Conservation (phyloP, 2,113 vertebrate genomes). For the Prietella phreatophila region DNA sequence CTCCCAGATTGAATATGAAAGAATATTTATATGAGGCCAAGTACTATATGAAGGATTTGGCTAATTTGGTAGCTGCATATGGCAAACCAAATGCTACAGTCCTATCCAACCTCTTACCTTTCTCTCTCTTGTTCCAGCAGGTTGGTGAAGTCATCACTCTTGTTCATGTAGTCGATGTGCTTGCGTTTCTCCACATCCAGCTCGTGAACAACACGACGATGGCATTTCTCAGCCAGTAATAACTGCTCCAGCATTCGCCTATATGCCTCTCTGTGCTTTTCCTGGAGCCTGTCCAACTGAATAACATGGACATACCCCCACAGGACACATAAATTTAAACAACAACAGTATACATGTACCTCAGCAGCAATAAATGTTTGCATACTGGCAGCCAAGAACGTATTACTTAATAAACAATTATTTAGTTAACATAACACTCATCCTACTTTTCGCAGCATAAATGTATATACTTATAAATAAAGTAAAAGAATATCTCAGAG, state of each 20-base stretch:
- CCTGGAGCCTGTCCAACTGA: slow-evolving; percentile 91
- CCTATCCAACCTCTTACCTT: slow-evolving; percentile 73
- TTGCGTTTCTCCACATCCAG: slow-evolving; percentile 92
- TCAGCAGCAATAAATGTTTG: background rate
- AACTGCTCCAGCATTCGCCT: slow-evolving; percentile 95
- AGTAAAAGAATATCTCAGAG: background rate
- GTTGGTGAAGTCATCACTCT: slow-evolving; percentile 98
- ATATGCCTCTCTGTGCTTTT: slow-evolving; percentile 93
- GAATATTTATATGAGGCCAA: background rate
- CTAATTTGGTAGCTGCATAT: background rate
- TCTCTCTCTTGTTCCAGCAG: slow-evolving; percentile 96
- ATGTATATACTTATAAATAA: background rate
- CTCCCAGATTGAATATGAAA: background rate
- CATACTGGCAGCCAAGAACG: background rate
- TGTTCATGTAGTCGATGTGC: slow-evolving; percentile 97
- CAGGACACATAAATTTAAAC: background rate
- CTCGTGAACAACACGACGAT: slow-evolving; percentile 89
- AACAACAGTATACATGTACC: background rate
- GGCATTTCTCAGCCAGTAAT: slow-evolving; percentile 91
- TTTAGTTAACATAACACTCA: background rate
- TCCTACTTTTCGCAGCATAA: background rate
- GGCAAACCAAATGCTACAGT: background rate
- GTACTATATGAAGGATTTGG: background rate
- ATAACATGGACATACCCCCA: slow-evolving; percentile 14
- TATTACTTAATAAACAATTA: slow-evolving; percentile 5